Evolutionary conservation across 2,888 invertebrate genomes (phyloP).

Genomic region (Pocota personata): DNA sequence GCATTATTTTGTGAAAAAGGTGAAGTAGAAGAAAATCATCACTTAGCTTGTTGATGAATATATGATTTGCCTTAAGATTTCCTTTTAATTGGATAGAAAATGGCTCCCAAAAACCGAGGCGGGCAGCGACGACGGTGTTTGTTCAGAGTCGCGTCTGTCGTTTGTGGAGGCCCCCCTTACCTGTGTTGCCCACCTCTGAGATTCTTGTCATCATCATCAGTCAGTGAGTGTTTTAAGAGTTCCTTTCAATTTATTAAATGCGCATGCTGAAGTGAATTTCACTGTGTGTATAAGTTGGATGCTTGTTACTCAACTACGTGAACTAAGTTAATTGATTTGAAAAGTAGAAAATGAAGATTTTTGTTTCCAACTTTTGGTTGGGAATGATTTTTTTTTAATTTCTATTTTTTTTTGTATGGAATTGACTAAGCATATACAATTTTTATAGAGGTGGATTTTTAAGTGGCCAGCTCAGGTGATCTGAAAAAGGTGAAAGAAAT

Average conservation of each 20-base stretch:
- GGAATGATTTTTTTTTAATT: background rate
- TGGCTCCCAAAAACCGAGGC: background rate
- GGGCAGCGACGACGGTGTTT: conserved; percentile 1
- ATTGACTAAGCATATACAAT: background rate
- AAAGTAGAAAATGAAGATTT: conserved; percentile 31
- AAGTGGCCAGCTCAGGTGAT: conserved; percentile 10
- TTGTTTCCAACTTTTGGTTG: conserved; percentile 8
- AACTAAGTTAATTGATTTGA: conserved; percentile 44
- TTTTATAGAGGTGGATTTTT: background rate
- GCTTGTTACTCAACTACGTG: background rate
- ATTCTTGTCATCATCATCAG: background rate
- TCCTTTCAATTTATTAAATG: conserved; percentile 16
- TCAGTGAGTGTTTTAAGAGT: background rate
- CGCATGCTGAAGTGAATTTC: background rate
- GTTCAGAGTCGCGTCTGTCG: conserved; percentile 14
- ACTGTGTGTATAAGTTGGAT: background rate
- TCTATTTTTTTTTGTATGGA: background rate
- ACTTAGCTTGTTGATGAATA: conserved; percentile 28
- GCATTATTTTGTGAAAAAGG: conserved; percentile 63
- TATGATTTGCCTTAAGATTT: conserved; percentile 43
- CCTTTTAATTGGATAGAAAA: conserved; percentile 58
- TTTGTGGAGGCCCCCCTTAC: background rate
- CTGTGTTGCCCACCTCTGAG: background rate
- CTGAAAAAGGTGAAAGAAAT: background rate
- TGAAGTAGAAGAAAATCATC: conserved; percentile 24